These are phyloP conservation scores for Pocota personata DNA, from an alignment of 2,888 invertebrate genomes.

Conservation along the genomic window DNA sequence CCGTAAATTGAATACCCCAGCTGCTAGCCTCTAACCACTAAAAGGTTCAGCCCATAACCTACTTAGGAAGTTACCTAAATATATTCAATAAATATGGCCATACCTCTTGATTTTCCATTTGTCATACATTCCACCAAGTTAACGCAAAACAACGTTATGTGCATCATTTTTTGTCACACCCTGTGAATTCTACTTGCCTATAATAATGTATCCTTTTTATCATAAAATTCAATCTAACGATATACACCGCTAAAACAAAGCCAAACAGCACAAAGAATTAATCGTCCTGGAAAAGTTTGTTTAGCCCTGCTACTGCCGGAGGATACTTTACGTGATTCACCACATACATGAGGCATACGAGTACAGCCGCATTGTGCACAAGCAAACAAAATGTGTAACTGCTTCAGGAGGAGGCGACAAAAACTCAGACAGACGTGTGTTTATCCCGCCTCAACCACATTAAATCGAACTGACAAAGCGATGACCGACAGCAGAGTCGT, in stretches of 20 bases:
- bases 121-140: too few relatives aligned
- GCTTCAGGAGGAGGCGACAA: conserved; percentile 30
- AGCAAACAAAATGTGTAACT: conserved; percentile 50
- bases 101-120: too few relatives aligned
- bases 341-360: background rate
- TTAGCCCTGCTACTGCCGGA: background rate
- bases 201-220: background rate
- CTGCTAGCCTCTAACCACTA: too few relatives aligned
- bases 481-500: conserved; percentile 16
- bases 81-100: too few relatives aligned
- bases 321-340: background rate
- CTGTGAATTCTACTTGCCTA: background rate
- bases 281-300: conserved; percentile 9
- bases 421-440: conserved; percentile 48
- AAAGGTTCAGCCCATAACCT: too few relatives aligned
- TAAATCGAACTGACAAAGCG: conserved; percentile 52
- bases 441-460: conserved; percentile 32
- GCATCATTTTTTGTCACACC: background rate
- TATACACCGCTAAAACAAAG: background rate
- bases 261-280: background rate
- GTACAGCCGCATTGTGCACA: background rate
- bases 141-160: too few relatives aligned
- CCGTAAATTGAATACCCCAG: too few relatives aligned
- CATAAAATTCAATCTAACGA: background rate
- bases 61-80: too few relatives aligned